Percentiles rank a stretch among this genome's conserved stretches.
Evolutionary conservation across 2,797 vertebrate genomes (phyloP).

Genomic region (Hippopotamyrus pictus): DNA sequence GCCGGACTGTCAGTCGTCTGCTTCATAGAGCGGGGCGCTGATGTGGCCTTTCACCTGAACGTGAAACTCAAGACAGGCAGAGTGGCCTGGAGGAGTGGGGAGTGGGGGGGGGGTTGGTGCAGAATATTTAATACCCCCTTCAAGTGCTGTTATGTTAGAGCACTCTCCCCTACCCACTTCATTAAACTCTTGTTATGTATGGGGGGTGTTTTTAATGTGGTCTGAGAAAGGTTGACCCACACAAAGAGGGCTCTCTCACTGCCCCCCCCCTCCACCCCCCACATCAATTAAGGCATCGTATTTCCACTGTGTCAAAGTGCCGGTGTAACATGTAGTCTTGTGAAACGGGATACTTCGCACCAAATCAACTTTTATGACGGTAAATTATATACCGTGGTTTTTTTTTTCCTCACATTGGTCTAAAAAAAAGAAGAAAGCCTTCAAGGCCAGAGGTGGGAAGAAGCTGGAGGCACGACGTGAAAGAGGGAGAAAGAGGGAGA

Average conservation of each 20-base stretch:
- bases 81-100: slow-evolving; percentile 2
- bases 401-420: slow-evolving; percentile 14
- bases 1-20: not conserved
- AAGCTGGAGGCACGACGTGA: not conserved
- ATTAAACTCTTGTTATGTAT: slow-evolving; percentile 28
- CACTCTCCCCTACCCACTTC: slow-evolving; percentile 26
- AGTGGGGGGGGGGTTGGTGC: not conserved
- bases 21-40: not conserved
- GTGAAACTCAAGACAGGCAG: not conserved
- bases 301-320: slow-evolving; percentile 39
- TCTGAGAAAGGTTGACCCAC: slow-evolving; percentile 18
- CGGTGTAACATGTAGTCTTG: slow-evolving; percentile 50
- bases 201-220: slow-evolving; percentile 24
- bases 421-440: not conserved
- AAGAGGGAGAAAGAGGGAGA: too few species aligned
- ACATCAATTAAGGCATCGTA: slow-evolving; percentile 28
- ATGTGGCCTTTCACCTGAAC: slow-evolving; percentile 20
- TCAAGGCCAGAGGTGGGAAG: not conserved
- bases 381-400: slow-evolving; percentile 48
- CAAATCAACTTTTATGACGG: slow-evolving; percentile 55
- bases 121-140: slow-evolving; percentile 25
- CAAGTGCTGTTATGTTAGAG: slow-evolving; percentile 28
- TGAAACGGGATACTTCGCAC: slow-evolving; percentile 52
- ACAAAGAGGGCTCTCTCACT: slow-evolving; percentile 18
- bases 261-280: slow-evolving; percentile 13